Conservation (phyloP, 2,888 invertebrate genomes). For the Drosophila pegasa region DNA sequence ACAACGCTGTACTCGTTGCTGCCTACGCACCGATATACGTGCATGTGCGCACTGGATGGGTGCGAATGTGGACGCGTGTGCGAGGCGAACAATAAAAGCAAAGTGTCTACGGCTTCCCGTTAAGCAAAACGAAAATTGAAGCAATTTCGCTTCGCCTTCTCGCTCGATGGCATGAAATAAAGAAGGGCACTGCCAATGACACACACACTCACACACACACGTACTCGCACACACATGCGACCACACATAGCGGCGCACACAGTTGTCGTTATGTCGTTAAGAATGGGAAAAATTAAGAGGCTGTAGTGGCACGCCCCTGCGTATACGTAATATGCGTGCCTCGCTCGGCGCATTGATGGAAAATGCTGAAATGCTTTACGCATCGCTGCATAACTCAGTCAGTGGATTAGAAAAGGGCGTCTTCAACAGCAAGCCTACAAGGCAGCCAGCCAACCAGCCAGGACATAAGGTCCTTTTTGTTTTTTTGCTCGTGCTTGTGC, state of each 20-base stretch:
- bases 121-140: constrained; percentile 81
- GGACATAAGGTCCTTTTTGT: constrained; percentile 41
- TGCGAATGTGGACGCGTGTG: constrained; percentile 41
- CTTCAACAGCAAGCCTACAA: constrained; percentile 31
- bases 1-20: constrained; percentile 49
- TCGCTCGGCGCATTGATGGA: constrained; percentile 68
- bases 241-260: constrained; percentile 26
- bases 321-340: constrained; percentile 74
- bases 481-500: constrained; percentile 15
- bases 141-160: constrained; percentile 67
- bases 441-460: constrained; percentile 21
- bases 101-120: constrained; percentile 77
- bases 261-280: constrained; percentile 72
- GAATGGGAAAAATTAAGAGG: constrained; percentile 75
- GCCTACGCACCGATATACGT: constrained; percentile 12
- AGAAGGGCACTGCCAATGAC: constrained; percentile 59
- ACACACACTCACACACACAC: constrained; percentile 33
- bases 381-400: constrained; percentile 79
- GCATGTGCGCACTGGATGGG: constrained; percentile 19
- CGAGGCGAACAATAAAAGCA: constrained; percentile 77
- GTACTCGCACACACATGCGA: constrained; percentile 25
- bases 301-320: constrained; percentile 74
- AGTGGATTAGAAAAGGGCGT: constrained; percentile 80
- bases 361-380: constrained; percentile 81
- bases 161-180: constrained; percentile 54